Conservation (phyloP, 2,797 vertebrate genomes). For the Darevskia nairensis region DNA sequence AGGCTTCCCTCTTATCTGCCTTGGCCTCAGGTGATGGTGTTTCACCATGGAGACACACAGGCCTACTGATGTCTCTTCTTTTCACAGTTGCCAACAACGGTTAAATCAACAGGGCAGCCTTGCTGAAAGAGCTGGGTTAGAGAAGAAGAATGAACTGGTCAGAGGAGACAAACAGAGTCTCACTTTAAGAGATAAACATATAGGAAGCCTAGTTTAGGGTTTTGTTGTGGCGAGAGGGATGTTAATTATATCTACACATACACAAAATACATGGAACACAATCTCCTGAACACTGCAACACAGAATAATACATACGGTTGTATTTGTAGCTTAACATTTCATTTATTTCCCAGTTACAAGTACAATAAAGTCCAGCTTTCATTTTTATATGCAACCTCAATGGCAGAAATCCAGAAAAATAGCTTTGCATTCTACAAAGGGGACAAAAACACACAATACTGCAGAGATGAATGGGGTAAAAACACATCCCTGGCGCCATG, state of each 20-base stretch:
- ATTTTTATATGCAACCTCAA: background rate
- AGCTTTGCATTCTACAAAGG: background rate
- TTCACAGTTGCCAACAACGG: background rate
- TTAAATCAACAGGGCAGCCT: conserved; percentile 21
- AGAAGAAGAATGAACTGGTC: background rate
- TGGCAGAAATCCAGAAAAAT: background rate
- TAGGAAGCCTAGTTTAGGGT: conserved; percentile 8
- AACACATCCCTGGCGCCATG: background rate
- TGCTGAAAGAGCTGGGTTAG: conserved; percentile 25
- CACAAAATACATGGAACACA: background rate
- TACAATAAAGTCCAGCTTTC: background rate
- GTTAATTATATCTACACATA: conserved; percentile 7
- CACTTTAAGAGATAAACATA: conserved; percentile 1
- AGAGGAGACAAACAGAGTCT: background rate
- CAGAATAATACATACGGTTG: background rate
- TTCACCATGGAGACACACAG: background rate
- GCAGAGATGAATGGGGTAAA: background rate
- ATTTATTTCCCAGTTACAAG: conserved; percentile 1
- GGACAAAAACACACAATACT: background rate
- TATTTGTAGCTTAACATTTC: background rate
- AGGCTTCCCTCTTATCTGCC: background rate
- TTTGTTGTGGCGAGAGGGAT: conserved; percentile 1
- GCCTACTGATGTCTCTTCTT: background rate
- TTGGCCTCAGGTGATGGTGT: background rate
- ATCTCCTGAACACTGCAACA: background rate